These are phyloP conservation scores for Ochlodes sylvanus DNA, from an alignment of 2,888 invertebrate genomes.

Conservation along the genomic window DNA sequence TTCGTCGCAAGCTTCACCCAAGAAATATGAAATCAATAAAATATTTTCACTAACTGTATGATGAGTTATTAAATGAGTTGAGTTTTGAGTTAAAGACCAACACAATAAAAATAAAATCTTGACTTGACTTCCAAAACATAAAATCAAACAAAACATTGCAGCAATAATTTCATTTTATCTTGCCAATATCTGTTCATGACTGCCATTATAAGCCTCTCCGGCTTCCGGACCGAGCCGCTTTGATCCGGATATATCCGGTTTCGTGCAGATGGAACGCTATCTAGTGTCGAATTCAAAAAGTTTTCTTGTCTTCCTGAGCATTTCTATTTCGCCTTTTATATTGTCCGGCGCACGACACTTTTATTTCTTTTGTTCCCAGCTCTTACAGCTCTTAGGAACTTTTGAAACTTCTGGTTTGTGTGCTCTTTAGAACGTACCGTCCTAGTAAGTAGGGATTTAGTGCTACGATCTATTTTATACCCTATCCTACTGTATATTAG, in stretches of 20 bases:
- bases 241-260: slow-evolving; percentile 24
- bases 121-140: no score
- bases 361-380: neutral
- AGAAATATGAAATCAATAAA: no score
- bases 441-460: neutral
- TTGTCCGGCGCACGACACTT: slow-evolving; percentile 4
- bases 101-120: no score
- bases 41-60: no score
- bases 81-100: no score
- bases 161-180: no score
- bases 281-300: slow-evolving; percentile 10
- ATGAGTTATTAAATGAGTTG: no score
- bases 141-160: no score
- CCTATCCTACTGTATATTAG: neutral
- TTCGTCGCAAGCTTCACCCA: no score
- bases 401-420: neutral
- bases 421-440: neutral
- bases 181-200: neutral
- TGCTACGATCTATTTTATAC: neutral
- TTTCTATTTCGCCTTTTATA: slow-evolving; percentile 9
- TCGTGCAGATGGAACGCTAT: slow-evolving; percentile 7
- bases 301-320: neutral
- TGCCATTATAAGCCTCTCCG: neutral
- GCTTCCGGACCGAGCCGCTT: slow-evolving; percentile 1
- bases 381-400: neutral